Base-by-base conservation (phyloP, 2,888 invertebrate genomes). In the Sminthurinus aureus region DNA sequence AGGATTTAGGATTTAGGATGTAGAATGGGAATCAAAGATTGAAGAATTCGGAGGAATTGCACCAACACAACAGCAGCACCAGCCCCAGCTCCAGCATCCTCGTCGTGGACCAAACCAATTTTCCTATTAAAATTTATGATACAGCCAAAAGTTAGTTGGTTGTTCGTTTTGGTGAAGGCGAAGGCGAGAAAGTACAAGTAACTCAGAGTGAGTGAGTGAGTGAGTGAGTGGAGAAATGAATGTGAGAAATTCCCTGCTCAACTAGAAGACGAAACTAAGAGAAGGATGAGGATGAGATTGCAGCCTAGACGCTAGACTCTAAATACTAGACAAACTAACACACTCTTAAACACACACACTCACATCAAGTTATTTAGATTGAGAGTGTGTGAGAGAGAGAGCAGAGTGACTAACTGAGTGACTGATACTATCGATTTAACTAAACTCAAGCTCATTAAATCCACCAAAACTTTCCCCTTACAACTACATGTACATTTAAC, bases 101-200 rank as follows among this genome's bases (percentile, higher is more conserved):
- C 80, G 86, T 82, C 76, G 67, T 85, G 84, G 84, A 85, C 82
- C 84, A 85, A 85, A 85, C 84, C 85, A 86, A 85, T 84, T 84
- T 84, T 84, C 85, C 86, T 84, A 84, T 86, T 86, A 86, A 86
- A 86, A 86, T 86, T 86, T 86, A 86, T 85, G 85, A 84, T 83
- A 85, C 85, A 86, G 69, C 80, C 71, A 69, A 81, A 77, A 73
- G 73, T 78, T 80, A 38, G 38, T 38, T n/a, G 38, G 1, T 38
- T 38, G 38, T 38, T 38, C 38, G n/a, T n/a, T n/a, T n/a, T n/a
- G 6, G 38, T 38, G 3, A 38, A 38, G 38, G 38, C n/a, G n/a
- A n/a, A n/a, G 38, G 38, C 38, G 38, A 38, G 38, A 38, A 38
- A 38, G 3, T 38, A 38, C 38, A 38, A 38, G 38, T 38, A 38